These are phyloP conservation scores for Trachops cirrhosus DNA, from an alignment of 2,797 vertebrate genomes.

Conservation along the genomic window DNA sequence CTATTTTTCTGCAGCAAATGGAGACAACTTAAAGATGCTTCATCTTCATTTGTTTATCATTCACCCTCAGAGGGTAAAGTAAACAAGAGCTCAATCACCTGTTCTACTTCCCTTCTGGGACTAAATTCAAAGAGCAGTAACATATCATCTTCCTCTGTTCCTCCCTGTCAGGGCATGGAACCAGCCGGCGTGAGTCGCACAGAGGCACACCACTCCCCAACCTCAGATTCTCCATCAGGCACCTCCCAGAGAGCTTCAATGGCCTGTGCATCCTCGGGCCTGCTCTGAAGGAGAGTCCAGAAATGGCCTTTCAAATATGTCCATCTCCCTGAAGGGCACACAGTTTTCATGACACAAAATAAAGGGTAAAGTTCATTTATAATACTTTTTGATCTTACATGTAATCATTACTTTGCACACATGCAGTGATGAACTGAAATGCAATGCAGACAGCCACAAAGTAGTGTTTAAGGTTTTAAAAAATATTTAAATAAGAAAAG, in stretches of 20 bases:
- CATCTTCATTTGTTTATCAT: conserved; percentile 77
- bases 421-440: conserved; percentile 48
- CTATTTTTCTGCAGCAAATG: conserved; percentile 76
- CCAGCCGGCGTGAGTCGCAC: conserved; percentile 63
- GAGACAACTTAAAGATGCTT: conserved; percentile 79
- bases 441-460: conserved; percentile 62
- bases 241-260: conserved; percentile 72
- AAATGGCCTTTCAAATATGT: conserved; percentile 80
- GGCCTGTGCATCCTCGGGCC: conserved; percentile 73
- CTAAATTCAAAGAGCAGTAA: conserved; percentile 79
- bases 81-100: conserved; percentile 78
- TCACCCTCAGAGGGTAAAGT: conserved; percentile 82
- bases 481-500: conserved; percentile 15
- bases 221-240: conserved; percentile 69
- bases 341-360: conserved; percentile 64
- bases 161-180: not conserved
- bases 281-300: conserved; percentile 80
- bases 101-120: conserved; percentile 60
- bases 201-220: conserved; percentile 63
- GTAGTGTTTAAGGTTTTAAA: conserved; percentile 18
- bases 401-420: conserved; percentile 68
- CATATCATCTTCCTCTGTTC: conserved; percentile 56
- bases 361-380: conserved; percentile 41
- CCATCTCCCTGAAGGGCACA: conserved; percentile 75
- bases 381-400: conserved; percentile 52